These are phyloP conservation scores for Phenganax subtilis DNA, from an alignment of 92 coral and sea anemone species.

Conservation along the genomic window DNA sequence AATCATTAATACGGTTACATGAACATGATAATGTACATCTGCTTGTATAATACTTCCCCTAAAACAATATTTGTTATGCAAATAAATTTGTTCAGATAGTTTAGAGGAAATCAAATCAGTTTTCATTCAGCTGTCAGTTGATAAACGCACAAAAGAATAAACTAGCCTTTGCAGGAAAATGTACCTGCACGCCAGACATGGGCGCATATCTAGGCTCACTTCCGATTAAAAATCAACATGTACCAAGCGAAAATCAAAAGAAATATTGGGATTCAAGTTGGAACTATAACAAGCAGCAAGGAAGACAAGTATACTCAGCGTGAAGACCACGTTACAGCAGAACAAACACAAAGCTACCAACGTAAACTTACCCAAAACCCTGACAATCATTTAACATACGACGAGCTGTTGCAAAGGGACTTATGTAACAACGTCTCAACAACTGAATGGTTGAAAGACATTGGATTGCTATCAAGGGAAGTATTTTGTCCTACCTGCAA, in stretches of 20 bases:
- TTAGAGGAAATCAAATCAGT: too few species aligned
- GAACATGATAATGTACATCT: too few species aligned
- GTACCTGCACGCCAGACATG: too few species aligned
- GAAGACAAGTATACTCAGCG: neutral
- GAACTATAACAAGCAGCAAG: neutral
- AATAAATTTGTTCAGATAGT: too few species aligned
- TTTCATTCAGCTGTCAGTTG: too few species aligned
- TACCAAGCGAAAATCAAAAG: neutral
- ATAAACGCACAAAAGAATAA: too few species aligned
- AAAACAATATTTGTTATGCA: too few species aligned
- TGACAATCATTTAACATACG: neutral
- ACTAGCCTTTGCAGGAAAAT: too few species aligned
- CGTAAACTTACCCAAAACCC: neutral
- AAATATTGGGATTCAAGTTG: neutral
- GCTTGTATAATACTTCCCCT: too few species aligned
- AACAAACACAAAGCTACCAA: neutral
- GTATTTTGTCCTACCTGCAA: neutral
- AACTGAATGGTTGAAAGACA: slow-evolving; percentile 1
- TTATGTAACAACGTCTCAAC: neutral
- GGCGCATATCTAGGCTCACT: too few species aligned
- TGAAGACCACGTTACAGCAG: neutral
- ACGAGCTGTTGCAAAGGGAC: neutral
- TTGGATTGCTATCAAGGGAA: neutral
- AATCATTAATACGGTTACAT: too few species aligned
- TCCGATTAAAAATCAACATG: too few species aligned